Evolutionary conservation across 2,888 invertebrate genomes (phyloP).

Genomic region (Dendrolimus pini): DNA sequence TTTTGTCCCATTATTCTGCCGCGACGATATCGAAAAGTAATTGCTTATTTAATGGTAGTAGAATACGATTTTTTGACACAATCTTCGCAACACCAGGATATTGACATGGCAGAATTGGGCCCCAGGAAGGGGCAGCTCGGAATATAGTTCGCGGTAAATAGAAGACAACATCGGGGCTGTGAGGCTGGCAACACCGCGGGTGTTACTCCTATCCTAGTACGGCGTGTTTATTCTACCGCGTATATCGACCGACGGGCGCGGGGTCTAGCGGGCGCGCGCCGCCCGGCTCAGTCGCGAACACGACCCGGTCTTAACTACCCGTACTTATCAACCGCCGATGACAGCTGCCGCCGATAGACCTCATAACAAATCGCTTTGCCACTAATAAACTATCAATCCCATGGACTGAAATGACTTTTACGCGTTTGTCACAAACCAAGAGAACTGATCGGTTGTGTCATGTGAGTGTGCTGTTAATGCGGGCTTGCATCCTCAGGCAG

Average conservation of each 20-base stretch:
- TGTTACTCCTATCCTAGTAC: conserved; percentile 51
- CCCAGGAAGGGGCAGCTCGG: conserved; percentile 17
- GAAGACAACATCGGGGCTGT: conserved; percentile 37
- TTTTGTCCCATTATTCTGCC: too few relatives aligned
- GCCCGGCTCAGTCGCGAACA: conserved; percentile 52
- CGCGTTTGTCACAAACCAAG: background rate
- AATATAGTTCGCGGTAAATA: conserved; percentile 44
- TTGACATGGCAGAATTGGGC: too few relatives aligned
- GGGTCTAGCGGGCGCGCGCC: conserved; percentile 42
- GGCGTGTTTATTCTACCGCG: conserved; percentile 73
- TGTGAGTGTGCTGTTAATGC: conserved; percentile 40
- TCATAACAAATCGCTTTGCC: conserved; percentile 34
- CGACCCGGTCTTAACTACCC: conserved; percentile 37
- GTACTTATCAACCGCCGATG: conserved; percentile 37
- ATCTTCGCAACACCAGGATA: too few relatives aligned
- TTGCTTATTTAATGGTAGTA: too few relatives aligned
- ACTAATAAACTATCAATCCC: conserved; percentile 27
- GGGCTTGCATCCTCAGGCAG: conserved; percentile 44
- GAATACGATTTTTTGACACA: background rate
- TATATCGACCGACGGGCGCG: conserved; percentile 63
- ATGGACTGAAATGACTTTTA: conserved; percentile 6
- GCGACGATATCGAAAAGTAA: too few relatives aligned
- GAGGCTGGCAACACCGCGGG: conserved; percentile 49
- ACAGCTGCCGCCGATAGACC: conserved; percentile 50
- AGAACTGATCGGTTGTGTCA: conserved; percentile 33